These are phyloP conservation scores for Pemphredon lugubris DNA, from an alignment of 2,888 invertebrate species.

Conservation along the genomic window DNA sequence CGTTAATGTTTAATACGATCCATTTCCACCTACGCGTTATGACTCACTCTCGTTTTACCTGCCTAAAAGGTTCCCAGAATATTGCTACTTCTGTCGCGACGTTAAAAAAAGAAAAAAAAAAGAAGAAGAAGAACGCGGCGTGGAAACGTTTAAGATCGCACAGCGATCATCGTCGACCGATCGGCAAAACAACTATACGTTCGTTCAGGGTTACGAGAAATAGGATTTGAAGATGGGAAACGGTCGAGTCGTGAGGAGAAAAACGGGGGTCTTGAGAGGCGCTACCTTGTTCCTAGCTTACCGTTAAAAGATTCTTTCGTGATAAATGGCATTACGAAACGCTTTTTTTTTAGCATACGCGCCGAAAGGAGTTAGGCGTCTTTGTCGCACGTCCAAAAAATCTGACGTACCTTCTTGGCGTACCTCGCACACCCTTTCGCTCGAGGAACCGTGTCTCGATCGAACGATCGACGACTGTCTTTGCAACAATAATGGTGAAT, in stretches of 20 bases:
- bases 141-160: constrained; percentile 37
- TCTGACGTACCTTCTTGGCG: not conserved
- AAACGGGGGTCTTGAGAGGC: constrained; percentile 2
- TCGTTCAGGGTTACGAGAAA: not conserved
- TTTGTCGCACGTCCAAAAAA: not conserved
- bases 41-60: not conserved
- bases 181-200: constrained; percentile 31
- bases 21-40: not conserved
- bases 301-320: not conserved
- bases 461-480: not conserved
- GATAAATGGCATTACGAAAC: not conserved
- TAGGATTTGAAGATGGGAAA: not conserved
- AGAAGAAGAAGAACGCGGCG: no score
- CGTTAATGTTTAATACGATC: not conserved
- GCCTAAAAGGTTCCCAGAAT: constrained; percentile 15
- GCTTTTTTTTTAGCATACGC: not conserved
- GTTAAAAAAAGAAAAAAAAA: no score
- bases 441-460: not conserved
- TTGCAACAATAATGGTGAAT: not conserved
- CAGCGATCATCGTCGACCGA: constrained; percentile 48
- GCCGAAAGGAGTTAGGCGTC: not conserved
- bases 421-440: not conserved
- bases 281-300: constrained; percentile 4
- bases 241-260: constrained; percentile 1
- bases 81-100: constrained; percentile 10